These are phyloP conservation scores for Ypsolopha scabrella DNA, from an alignment of 2,888 invertebrate species.

Conservation along the genomic window DNA sequence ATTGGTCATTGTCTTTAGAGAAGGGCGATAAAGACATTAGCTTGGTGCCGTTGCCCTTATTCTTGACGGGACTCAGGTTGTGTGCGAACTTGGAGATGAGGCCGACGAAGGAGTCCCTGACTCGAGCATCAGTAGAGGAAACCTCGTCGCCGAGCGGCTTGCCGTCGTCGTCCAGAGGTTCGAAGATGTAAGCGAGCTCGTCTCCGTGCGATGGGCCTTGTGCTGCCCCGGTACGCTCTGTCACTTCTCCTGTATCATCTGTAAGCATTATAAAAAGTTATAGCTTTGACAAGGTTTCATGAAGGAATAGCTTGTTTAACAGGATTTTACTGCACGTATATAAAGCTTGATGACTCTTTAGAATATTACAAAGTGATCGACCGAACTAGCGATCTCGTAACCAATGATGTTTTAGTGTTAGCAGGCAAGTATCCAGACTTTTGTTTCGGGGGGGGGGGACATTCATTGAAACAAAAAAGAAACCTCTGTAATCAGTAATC, in stretches of 20 bases:
- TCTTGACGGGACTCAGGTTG: slow-evolving; percentile 23
- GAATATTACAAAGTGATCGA: no score
- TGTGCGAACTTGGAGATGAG: slow-evolving; percentile 77
- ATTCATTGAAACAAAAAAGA: no score
- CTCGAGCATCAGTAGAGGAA: slow-evolving; percentile 70
- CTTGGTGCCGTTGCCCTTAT: slow-evolving; percentile 17
- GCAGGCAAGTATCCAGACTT: no score
- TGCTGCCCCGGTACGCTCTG: slow-evolving; percentile 9
- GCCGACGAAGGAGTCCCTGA: slow-evolving; percentile 74
- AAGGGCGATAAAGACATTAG: slow-evolving; percentile 27
- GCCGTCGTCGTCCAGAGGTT: slow-evolving; percentile 72
- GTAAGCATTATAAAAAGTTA: slow-evolving; percentile 1
- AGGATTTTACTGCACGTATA: no score
- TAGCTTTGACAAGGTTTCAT: no score
- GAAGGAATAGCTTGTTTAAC: no score
- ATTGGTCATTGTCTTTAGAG: slow-evolving; percentile 37
- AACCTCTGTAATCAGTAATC: no score
- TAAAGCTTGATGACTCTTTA: no score
- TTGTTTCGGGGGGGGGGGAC: no score
- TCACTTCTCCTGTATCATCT: slow-evolving; percentile 13
- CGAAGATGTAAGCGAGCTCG: slow-evolving; percentile 79
- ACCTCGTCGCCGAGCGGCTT: slow-evolving; percentile 48
- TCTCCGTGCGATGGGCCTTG: slow-evolving; percentile 76
- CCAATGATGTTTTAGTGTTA: no score
- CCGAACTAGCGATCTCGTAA: no score